Base-by-base conservation (phyloP, 2,797 vertebrate genomes). In the Sternarchorhynchus goeldii region DNA sequence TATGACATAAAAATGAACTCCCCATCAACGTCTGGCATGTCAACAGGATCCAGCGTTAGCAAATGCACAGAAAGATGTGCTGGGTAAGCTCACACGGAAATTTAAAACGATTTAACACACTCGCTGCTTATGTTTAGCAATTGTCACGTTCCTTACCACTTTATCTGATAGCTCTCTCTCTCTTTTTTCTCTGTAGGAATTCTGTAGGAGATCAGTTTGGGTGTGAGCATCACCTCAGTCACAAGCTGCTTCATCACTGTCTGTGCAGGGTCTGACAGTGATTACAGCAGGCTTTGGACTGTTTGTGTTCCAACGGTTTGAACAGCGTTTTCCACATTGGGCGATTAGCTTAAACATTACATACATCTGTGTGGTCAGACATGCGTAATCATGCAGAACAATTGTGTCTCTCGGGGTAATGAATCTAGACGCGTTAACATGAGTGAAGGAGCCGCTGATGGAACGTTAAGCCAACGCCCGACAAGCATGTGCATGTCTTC, bases 281-380 rank as follows among this genome's bases (percentile, higher is more conserved):
- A 21, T 31, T 29, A 34, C 8, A 55, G 45, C 39, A 2, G 4
- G 69, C 29, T 73, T 36, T 60, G 3, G 17, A 36, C 45, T 8
- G 25, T 53, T 25, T 50, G 41, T 45, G 63, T 59, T 34, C 59
- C 2, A 6, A 34, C 57, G n/a, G 36, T 41, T 39, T 66, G 17
- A 39, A 45, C n/a, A 41, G n/a, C 20, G 64, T 41, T 20, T 50
- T 50, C 18, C 5, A 65, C 59, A 8, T 72, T 72, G 34, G 66
- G 64, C 7, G 59, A 76, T 56, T 75, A 70, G 56, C 7, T 62
- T 63, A 56, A 25, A 25, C 62, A 58, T 69, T 65, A 71, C 20
- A 36, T 45, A 36, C 59, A 45, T 70, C 69, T 50, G 5, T 56
- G 67, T 72, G 73, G 79, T n/a, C 67, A 81, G 73, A 76, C 67